phyloP scores from a whole-genome alignment of 1,140 invertebrate genomes.

The Sitodiplosis mosellana region DNA sequence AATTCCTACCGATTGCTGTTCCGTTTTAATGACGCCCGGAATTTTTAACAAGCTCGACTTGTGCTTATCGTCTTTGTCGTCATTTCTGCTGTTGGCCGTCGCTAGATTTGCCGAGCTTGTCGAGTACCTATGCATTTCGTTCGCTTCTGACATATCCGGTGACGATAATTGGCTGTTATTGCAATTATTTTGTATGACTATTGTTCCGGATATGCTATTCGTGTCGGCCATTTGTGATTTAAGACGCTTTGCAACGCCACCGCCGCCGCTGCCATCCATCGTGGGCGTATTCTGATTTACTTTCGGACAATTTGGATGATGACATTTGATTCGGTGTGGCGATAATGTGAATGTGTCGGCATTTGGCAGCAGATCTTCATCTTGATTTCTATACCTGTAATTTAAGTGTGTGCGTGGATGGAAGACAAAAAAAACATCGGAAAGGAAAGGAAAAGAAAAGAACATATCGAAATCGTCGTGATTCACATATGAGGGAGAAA shows the following conservation, averaged over 20 bases:
- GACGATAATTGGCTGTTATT: constrained; percentile 1
- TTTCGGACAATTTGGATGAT: constrained; percentile 25
- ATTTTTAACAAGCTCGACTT: constrained; percentile 23
- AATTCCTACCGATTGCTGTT: constrained; percentile 21
- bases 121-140: constrained; percentile 1
- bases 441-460: not conserved
- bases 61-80: constrained; percentile 6
- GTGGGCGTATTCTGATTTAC: constrained; percentile 9
- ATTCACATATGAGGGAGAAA: not conserved
- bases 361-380: constrained; percentile 22
- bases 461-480: not conserved
- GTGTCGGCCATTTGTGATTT: no score
- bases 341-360: constrained; percentile 24
- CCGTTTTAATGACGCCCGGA: constrained; percentile 18
- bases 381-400: constrained; percentile 13
- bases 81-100: not conserved
- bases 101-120: no score
- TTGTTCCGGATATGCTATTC: no score
- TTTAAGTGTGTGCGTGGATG: no score
- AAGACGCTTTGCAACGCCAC: no score
- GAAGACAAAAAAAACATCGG: not conserved
- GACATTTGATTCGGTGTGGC: constrained; percentile 23
- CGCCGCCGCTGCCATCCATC: constrained; percentile 10
- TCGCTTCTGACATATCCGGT: constrained; percentile 5
- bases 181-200: no score